These are phyloP conservation scores for Sycophaga agraensis DNA, from an alignment of 1,140 invertebrate species.

Conservation along the genomic window DNA sequence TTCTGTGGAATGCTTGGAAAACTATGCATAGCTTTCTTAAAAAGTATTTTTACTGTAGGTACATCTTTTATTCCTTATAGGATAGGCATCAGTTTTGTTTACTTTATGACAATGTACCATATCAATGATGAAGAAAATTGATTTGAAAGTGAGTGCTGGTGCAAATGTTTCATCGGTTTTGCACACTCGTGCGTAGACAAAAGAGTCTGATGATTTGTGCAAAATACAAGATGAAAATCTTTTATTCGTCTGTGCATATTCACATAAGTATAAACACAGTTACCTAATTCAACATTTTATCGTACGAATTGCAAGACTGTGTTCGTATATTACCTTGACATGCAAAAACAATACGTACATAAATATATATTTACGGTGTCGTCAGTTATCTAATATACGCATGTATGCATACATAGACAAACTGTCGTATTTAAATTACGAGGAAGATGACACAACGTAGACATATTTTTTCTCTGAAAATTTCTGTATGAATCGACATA, in stretches of 20 bases:
- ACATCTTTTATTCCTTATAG: neutral
- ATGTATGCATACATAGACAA: no score
- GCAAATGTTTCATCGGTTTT: neutral
- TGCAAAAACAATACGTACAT: neutral
- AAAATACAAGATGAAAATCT: no score
- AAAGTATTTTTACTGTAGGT: neutral
- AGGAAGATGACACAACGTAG: constrained; percentile 3
- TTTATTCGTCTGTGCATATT: no score
- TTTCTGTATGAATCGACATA: neutral
- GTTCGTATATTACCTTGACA: neutral
- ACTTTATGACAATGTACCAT: no score
- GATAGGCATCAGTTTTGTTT: neutral
- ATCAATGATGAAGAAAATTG: no score
- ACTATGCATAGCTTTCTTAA: neutral
- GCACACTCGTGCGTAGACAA: neutral
- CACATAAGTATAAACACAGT: neutral
- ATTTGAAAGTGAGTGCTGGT: neutral
- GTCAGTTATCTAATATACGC: no score
- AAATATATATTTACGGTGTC: neutral
- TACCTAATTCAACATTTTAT: neutral
- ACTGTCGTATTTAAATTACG: neutral
- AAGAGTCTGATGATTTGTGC: neutral
- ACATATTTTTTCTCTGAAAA: neutral
- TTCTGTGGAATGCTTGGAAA: constrained; percentile 10
- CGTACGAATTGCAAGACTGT: neutral